Percentiles rank a stretch among this genome's conserved stretches.
These are phyloP conservation scores for Scolopax rusticola DNA, from an alignment of 2,797 vertebrate genomes.

Conservation along the genomic window DNA sequence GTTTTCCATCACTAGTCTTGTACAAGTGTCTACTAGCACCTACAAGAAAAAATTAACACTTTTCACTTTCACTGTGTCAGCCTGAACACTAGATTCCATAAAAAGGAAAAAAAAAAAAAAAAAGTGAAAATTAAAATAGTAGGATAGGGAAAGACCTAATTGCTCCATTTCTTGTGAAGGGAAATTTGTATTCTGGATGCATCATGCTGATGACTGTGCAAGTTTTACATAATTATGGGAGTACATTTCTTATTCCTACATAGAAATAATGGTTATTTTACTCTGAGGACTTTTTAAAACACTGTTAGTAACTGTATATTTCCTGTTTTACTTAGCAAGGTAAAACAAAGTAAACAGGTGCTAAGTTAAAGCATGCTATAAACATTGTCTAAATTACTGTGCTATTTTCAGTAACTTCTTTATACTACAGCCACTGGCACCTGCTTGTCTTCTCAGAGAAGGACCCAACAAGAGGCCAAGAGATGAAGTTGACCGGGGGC, in stretches of 20 bases:
- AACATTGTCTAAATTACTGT: neutral
- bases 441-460: slow-evolving; percentile 20
- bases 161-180: neutral
- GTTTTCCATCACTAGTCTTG: neutral
- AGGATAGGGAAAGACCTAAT: neutral
- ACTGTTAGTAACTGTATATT: neutral
- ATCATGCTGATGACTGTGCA: neutral
- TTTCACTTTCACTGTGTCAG: neutral
- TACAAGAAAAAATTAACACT: neutral
- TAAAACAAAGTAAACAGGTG: neutral
- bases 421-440: neutral
- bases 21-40: neutral
- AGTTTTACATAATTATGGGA: neutral
- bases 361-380: neutral
- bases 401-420: slow-evolving; percentile 18
- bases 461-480: neutral
- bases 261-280: neutral
- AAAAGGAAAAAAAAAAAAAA: neutral
- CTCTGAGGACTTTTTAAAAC: neutral
- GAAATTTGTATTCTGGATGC: neutral
- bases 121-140: neutral
- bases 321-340: neutral
- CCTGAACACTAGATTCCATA: neutral
- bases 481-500: neutral
- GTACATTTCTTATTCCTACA: neutral